Evolutionary conservation across 37 sponge, comb jelly and placozoan genomes (phyloP).

Genomic region (Chondrosia reniformis): DNA sequence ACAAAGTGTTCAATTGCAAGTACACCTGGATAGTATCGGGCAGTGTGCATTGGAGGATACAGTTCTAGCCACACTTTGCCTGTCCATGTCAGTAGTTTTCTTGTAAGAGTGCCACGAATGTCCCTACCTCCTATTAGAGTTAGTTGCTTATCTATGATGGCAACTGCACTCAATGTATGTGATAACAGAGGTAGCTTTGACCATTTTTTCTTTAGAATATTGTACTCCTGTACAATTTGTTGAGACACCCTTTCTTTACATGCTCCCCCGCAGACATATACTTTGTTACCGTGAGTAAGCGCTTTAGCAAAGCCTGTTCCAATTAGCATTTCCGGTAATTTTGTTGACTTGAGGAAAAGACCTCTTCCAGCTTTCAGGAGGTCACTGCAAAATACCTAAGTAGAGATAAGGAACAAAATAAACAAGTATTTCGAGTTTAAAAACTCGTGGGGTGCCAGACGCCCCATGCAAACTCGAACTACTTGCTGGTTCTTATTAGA

Average conservation of each 20-base stretch:
- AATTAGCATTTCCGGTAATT: too few relatives aligned
- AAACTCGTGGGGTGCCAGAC: too few relatives aligned
- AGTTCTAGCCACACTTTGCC: not conserved
- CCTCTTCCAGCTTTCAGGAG: too few relatives aligned
- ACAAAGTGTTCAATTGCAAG: not conserved
- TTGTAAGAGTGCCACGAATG: not conserved
- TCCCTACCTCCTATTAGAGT: not conserved
- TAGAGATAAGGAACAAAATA: too few relatives aligned
- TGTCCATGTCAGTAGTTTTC: not conserved
- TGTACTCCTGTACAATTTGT: not conserved
- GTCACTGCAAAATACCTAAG: too few relatives aligned
- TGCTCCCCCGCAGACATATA: not conserved
- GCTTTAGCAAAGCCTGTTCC: too few relatives aligned
- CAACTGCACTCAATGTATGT: not conserved
- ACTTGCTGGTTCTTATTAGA: too few relatives aligned
- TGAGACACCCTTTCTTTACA: not conserved
- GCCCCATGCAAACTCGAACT: too few relatives aligned
- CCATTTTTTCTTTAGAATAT: not conserved
- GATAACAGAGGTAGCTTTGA: not conserved
- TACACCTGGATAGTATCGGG: not conserved
- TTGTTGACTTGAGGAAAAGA: too few relatives aligned
- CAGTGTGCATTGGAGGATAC: not conserved
- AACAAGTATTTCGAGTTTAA: too few relatives aligned
- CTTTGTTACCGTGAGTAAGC: not conserved
- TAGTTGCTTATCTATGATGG: not conserved